A percentile compares a stretch with the other conserved stretches of the same genome.
These are phyloP conservation scores for Apotomis betuletana DNA, from an alignment of 2,888 invertebrate genomes.

Conservation along the genomic window DNA sequence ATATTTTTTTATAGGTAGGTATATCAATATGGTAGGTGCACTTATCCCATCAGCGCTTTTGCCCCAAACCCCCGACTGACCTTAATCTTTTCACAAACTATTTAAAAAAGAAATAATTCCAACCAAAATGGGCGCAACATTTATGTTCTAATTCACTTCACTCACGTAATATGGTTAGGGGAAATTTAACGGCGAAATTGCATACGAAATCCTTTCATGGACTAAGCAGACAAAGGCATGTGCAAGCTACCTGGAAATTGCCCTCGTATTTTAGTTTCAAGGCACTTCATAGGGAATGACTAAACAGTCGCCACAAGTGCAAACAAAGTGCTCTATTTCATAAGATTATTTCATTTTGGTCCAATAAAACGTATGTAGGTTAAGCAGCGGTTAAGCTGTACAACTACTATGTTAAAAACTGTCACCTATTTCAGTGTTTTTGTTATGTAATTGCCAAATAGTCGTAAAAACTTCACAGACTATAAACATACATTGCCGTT, in stretches of 20 bases:
- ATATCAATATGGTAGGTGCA: no score
- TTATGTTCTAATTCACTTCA: not conserved
- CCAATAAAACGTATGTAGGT: not conserved
- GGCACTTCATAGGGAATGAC: constrained; percentile 21
- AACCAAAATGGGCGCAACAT: not conserved
- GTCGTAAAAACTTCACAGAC: no score
- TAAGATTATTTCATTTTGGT: not conserved
- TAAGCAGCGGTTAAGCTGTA: no score
- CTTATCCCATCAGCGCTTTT: no score
- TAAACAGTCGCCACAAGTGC: constrained; percentile 13
- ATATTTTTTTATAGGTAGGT: no score
- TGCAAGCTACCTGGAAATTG: constrained; percentile 5
- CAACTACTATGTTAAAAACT: no score
- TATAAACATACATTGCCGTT: no score
- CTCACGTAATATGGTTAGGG: not conserved
- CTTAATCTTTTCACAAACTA: no score
- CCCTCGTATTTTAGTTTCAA: not conserved
- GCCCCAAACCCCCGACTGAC: no score
- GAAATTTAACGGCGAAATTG: constrained; percentile 6
- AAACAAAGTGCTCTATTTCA: constrained; percentile 11
- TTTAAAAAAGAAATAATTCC: not conserved
- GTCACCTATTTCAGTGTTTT: no score
- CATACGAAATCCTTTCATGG: not conserved
- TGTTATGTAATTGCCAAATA: no score
- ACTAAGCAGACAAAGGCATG: constrained; percentile 15